Base-by-base conservation (phyloP, 35 echinoderm and acorn worm genomes). In the Lytechinus pictus region DNA sequence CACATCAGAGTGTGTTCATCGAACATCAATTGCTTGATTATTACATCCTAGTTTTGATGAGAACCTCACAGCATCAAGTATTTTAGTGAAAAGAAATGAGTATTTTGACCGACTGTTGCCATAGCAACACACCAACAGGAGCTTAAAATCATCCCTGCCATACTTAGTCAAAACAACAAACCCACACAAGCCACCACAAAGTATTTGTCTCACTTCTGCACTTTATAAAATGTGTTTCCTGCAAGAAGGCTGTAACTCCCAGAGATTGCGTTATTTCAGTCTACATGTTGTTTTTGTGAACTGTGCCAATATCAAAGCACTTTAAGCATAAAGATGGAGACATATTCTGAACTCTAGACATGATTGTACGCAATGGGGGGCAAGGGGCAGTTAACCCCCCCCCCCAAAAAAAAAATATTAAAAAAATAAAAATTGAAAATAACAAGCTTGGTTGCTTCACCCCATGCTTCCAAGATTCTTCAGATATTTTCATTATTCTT, bases 151-250 rank as follows among this genome's bases (percentile, higher is more conserved):
- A n/a, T 79, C 66, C n/a, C 66, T 79, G 66, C n/a, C 66, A 79
- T 79, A 79, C 66, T n/a, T 79, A 14, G 66, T 24, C 66, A 79
- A 79, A 79, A 79, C 66, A 79, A 79, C 66, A 79, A 79, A 79
- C 66, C 16, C 66, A 79, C 66, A 79, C 66, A 79, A 79, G 19
- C 14, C 66, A 79, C 66, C 21, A 24, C 16, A 79, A 11, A 9
- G 56, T 58, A 58, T 10, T 79, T 79, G 66, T 16, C 3, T 24
- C 14, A 79, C 66, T n/a, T 16, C 66, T 24, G 66, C 21, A 79
- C 66, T 79, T n/a, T 44, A 24, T 7, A 79, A 79, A n/a, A 79
- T 24, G n/a, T 24, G 21, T 79, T 44, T 4, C 21, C 56, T 58
- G 56, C 56, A 58, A 58, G 56, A 58, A 58, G 56, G 56, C 56